Evolutionary conservation across 2,797 vertebrate genomes (phyloP), one percentile per base, ranked within the genome.

Genomic region (Cyclopterus lumpus): DNA sequence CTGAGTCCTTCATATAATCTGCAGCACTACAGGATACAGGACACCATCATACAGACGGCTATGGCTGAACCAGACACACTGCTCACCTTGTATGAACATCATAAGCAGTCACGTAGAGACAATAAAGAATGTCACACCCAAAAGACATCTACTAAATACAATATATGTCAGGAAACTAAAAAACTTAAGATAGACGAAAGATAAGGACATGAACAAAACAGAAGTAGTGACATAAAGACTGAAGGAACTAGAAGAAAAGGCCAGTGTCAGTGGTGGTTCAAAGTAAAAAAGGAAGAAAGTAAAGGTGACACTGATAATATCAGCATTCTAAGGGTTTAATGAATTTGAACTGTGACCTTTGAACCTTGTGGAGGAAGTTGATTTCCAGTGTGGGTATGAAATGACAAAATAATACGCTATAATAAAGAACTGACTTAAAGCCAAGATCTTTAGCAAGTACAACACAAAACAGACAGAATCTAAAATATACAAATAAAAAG

Each of bases 251-350:
- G 60, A 77, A 72, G 20, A 65, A 72, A 44, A 78, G 22, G 54
- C 4, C 14, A 48, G 62, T 55, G 67, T 64, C 6, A 44, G 22
- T 5, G 51, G 65, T 57, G 58, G 32, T 59, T 75, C 38, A 67
- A 62, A 69, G 48, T 24, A 75, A 80, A 85, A 6, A 66, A 71
- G 14, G 26, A 69, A 53, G 58, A 83, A 83, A 44, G 42, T 59
- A 55, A 55, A 55, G 26, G 53, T 71, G 80, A 82, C 64, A 86
- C 62, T 60, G 79, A 87, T 62, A 38, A 82, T 40, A 79, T 83
- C 93, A 94, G 93, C 88, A 67, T 92, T 94, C 93, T 94, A 93
- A 93, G 92, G 93, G 93, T 94, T 94, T 83, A 83, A 87, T 74
- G 59, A 53, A 44, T 71, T 57, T 78, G 26, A 74, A 30, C 51